These are phyloP conservation scores for Lycaon pictus DNA, from an alignment of 2,113 vertebrate genomes.

Conservation along the genomic window DNA sequence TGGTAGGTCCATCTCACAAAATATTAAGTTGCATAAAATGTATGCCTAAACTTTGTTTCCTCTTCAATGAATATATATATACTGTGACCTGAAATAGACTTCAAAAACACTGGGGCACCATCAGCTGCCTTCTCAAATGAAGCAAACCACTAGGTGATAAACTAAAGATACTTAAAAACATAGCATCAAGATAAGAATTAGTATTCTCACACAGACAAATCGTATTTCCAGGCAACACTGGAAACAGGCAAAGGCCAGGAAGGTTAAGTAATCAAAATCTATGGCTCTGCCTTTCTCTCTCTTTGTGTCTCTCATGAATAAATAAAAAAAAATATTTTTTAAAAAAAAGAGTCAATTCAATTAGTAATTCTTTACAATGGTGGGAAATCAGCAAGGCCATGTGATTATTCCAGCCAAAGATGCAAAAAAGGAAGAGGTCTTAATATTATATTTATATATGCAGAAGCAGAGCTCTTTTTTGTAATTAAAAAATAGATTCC, in stretches of 20 bases:
- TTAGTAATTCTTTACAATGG: neutral
- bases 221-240: neutral
- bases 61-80: neutral
- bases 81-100: neutral
- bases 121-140: neutral
- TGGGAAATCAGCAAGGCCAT: neutral
- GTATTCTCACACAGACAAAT: neutral
- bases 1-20: neutral
- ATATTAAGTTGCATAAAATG: neutral
- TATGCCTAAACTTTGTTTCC: neutral
- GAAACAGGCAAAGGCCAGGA: neutral
- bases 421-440: neutral
- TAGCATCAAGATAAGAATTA: neutral
- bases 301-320: too few relatives aligned
- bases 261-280: slow-evolving; percentile 11
- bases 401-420: slow-evolving; percentile 32
- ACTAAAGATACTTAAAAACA: neutral
- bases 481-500: slow-evolving; percentile 41
- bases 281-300: neutral
- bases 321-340: too few relatives aligned
- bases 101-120: neutral
- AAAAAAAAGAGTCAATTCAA: neutral
- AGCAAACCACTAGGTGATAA: neutral
- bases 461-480: slow-evolving; percentile 34
- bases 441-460: slow-evolving; percentile 42